Evolutionary conservation across 2,113 vertebrate genomes (phyloP), one percentile per base, ranked within the genome.

Genomic region (Pangasianodon gigas): DNA sequence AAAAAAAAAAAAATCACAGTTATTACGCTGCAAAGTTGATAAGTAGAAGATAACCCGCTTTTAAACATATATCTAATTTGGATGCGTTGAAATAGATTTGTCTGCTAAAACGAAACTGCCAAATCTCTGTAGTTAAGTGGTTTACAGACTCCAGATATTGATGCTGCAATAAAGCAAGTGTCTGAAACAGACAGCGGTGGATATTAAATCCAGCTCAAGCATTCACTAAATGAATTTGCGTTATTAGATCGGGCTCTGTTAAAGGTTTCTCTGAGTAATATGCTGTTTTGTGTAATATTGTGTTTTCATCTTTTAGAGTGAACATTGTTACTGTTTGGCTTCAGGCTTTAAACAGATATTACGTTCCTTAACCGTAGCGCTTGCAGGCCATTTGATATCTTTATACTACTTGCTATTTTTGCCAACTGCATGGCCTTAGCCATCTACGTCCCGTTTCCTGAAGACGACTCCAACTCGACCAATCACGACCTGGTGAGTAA

Each of bases 381-480:
- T 92, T 93, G 92, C 97, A 99, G 98, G 98, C 98, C 98, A 96
- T 99, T 99, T 97, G 98, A 99, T 98, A 97, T 99, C 96, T 99
- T 99, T 99, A 99, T 99, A 98, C 96, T 99, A 96, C 95, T 99
- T 95, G 97, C 98, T 96, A 99, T 99, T 97, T 99, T 99, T 98
- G 98, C 98, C 97, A 99, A 99, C 97, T 99, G 98, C 96, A 98
- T 99, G 98, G 98, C 98, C 98, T 99, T 99, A 99, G 98, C 98
- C 97, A 97, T 99, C 96, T 99, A 99, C 95, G 97, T 99, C 95
- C 98, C 98, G 92, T 99, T 99, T 95, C 98, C 98, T 92, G 97
- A 97, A 97, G 98, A 99, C 94, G 98, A 99, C 96, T 99, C 98
- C 92, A 99, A 99, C 96, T 98, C 98, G 96, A 99, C 96, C 93